Conservation (phyloP, 2,113 vertebrate species). For the Pithys albifrons region DNA sequence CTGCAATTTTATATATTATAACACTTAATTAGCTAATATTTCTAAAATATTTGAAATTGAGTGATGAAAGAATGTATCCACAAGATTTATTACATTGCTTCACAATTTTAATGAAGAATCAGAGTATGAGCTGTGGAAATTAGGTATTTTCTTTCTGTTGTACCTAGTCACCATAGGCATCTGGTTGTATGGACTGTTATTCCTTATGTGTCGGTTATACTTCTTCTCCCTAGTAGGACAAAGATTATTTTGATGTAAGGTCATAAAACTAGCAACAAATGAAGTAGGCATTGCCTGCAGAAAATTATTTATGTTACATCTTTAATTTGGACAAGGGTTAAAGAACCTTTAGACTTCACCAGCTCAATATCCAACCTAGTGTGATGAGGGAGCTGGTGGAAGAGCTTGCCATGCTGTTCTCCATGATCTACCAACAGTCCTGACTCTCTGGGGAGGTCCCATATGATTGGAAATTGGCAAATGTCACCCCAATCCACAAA, state of each 20-base stretch:
- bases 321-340: not conserved
- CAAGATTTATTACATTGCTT: not conserved
- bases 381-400: no score
- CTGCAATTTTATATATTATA: not conserved
- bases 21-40: not conserved
- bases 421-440: no score
- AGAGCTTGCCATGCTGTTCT: no score
- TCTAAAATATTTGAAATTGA: not conserved
- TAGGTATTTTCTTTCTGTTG: not conserved
- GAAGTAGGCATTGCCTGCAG: not conserved
- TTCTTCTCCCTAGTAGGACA: not conserved
- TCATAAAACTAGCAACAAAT: not conserved
- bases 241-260: not conserved
- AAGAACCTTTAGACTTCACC: not conserved
- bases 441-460: no score
- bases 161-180: not conserved
- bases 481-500: no score
- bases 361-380: not conserved
- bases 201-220: not conserved
- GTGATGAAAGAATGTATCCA: not conserved
- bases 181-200: not conserved
- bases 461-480: no score
- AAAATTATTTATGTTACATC: not conserved
- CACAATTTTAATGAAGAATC: not conserved
- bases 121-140: not conserved